Base-by-base conservation (phyloP, 2,797 vertebrate genomes). In the Centropyge bicolor region DNA sequence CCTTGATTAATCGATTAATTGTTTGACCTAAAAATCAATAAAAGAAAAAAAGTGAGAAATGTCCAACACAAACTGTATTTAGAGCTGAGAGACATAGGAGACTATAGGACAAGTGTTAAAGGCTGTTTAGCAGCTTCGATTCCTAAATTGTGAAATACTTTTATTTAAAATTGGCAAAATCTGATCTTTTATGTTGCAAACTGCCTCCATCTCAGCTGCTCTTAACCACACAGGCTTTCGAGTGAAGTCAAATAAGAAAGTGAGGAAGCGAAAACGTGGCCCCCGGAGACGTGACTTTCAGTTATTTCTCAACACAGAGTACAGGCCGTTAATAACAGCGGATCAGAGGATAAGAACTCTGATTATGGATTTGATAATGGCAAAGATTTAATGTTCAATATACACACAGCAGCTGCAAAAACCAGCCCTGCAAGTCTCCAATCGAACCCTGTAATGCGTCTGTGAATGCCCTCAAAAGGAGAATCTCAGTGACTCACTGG, bases 281-380 rank as follows among this genome's bases (percentile, higher is more conserved):
- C 75, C 75, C 59, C 0, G 0, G 63, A 67, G 74, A 85, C 8
- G 8, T 43, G 51, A 64, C 46, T 67, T 80, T 61, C 27, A 74
- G 52, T 19, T 76, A 45, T 72, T 72, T 73, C 35, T 67, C 41
- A 67, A 43, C 36, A 51, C 10, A 2, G 27, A 70, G 20, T 59
- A 27, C 35, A 51, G 63, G 60, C 12, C 35, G 65, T 63, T 75
- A 70, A 82, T 78, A 76, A 70, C 43, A 69, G 66, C 0, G 2
- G 75, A 70, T 73, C 46, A 75, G 51, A 56, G 57, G 51, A 78
- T 68, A 66, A 78, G 35, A 76, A 63, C 55, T 70, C 62, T 60
- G 48, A 78, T 86, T 85, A 88, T 77, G 49, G 65, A 83, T 83
- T 80, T 68, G 68, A 85, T 82, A 86, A 90, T 68, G 9, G 62